Evolutionary conservation across 2,888 invertebrate species (phyloP), one percentile per base, ranked within the genome.

Genomic region (Folsomia candida): DNA sequence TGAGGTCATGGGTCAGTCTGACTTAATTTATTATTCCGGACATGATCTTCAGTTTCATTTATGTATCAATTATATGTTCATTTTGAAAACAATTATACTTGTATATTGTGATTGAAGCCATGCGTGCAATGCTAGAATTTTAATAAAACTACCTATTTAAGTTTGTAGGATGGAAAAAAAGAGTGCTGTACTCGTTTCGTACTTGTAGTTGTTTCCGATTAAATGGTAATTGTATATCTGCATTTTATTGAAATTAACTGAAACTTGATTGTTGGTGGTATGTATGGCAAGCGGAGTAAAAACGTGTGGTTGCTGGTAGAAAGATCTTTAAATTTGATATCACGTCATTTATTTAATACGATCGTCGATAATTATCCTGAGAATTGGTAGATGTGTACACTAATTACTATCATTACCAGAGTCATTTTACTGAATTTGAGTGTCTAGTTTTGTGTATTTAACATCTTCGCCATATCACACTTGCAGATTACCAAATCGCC

Each of bases 1-100:
- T 14, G 37, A 37, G 37, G 37, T 37, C 37, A 64, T 51, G 71
- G 75, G 75, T 75, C 72, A 75, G 70, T 64, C 71, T 69, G 72
- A 75, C 71, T 75, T 75, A 75, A 75, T 72, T 75, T 75, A 75
- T 72, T 75, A 75, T 75, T 75, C 75, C 63, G 62, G 67, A 61
- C 75, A 71, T 72, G 72, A 60, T 67, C 59, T 67, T 67, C 66
- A 63, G 70, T 74, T 67, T 67, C 57, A 57, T n/a, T n/a, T 72
- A 72, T 72, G 72, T 74, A 74, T 74, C 74, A 74, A 74, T 74
- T 74, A 74, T 72, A 26, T 24, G 29, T 29, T n/a, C 47, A 64
- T 64, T 64, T 64, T 51, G 18, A 64, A 64, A 64, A 64, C 64
- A 51, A 64, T 64, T 64, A 22, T 57, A 20, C 22, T 22, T 57